Base-by-base conservation (phyloP, 2,888 invertebrate genomes). In the Plagodis pulveraria region DNA sequence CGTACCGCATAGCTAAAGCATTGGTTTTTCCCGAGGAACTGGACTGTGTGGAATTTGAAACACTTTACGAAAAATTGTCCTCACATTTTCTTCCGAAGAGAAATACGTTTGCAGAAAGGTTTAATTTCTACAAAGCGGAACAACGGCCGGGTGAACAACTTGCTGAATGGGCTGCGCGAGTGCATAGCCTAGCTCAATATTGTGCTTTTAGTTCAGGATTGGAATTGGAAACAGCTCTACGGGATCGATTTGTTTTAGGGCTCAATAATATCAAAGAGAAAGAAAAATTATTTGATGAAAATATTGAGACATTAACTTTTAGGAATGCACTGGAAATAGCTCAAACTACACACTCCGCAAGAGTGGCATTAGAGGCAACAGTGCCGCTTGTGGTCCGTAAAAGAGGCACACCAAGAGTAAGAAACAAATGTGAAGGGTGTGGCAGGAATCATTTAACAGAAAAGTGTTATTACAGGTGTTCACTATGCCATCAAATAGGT, bases 1-100 rank as follows among this genome's bases (percentile, higher is more conserved):
- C 71, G 0, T 69, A 65, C 59, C 65, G 67, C 41, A 45, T 69
- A 35, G 60, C 59, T 6, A 58, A 58, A 42, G 66, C 64, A 56
- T 52, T 69, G n/a, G 58, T 56, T 6, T 58, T 59, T 40, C 65
- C 67, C 0, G 22, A 45, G 0, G 55, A 55, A 1, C 8, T 63
- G 35, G 63, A 58, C 2, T 42, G 22, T 4, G 22, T 56, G 6
- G 51, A 41, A n/a, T 41, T 10, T n/a, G 41, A n/a, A 6, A 41
- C 8, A n/a, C 8, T 41, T 6, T 6, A 10, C 45, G 41, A 41
- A 5, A 63, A 47, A 12, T 42, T 40, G n/a, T 22, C 2, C 54
- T 2, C 60, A 62, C 10, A 35, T 62, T 38, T 38, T 38, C 0
- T 38, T 6, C 38, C 38, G 9, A 38, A 38, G 38, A 38, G 9